phyloP scores from a whole-genome alignment of 2,888 invertebrate species.

The Lymantria monacha region DNA sequence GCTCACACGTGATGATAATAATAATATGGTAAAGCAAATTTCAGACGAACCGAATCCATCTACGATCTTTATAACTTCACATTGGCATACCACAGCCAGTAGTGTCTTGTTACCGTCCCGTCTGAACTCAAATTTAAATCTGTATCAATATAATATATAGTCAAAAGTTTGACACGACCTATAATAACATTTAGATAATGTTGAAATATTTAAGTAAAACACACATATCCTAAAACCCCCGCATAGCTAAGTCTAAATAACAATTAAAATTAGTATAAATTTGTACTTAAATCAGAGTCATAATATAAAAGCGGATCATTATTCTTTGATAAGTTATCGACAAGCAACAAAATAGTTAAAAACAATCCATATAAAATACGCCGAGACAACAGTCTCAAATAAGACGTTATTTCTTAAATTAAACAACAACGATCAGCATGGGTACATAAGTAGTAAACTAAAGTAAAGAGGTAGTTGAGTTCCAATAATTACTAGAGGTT shows the following conservation, averaged over 20 bases:
- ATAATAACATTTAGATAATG: constrained; percentile 53
- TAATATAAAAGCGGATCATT: constrained; percentile 60
- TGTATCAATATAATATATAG: constrained; percentile 2
- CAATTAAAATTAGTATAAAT: constrained; percentile 79
- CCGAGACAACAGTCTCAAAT: constrained; percentile 74
- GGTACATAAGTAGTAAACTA: constrained; percentile 58
- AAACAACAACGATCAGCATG: constrained; percentile 69
- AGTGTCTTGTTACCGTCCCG: constrained; percentile 9
- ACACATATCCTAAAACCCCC: constrained; percentile 54
- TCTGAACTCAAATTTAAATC: constrained; percentile 19
- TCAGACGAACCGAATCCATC: constrained; percentile 14
- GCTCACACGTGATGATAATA: constrained; percentile 9
- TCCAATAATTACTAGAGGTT: constrained; percentile 69
- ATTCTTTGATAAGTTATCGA: constrained; percentile 52
- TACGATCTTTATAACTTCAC: constrained; percentile 22
- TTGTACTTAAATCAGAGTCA: constrained; percentile 80
- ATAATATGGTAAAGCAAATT: constrained; percentile 3
- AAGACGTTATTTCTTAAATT: constrained; percentile 50
- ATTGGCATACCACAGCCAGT: constrained; percentile 20
- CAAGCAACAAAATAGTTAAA: constrained; percentile 67
- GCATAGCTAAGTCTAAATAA: constrained; percentile 73
- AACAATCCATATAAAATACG: constrained; percentile 80
- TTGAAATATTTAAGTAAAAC: constrained; percentile 46
- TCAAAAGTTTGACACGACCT: constrained; percentile 58
- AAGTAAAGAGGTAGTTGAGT: constrained; percentile 80